Evolutionary conservation across 2,797 vertebrate genomes (phyloP).

Genomic region (Mallotus villosus): DNA sequence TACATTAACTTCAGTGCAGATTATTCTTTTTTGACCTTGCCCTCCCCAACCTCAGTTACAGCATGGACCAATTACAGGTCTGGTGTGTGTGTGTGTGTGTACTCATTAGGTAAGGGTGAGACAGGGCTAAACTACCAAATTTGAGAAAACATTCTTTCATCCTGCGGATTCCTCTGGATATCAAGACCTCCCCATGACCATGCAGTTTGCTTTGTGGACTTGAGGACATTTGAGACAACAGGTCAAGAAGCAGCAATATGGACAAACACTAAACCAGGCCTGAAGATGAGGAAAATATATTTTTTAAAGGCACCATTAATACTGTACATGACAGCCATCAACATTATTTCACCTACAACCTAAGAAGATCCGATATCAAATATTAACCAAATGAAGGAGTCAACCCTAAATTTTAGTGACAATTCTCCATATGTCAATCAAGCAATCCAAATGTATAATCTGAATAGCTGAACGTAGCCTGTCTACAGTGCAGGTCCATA

Average conservation of each 20-base stretch:
- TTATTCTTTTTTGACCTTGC: no score
- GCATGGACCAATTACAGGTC: background rate
- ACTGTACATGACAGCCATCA: slow-evolving; percentile 39
- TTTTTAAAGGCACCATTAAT: slow-evolving; percentile 47
- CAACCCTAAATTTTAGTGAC: background rate
- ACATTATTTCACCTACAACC: slow-evolving; percentile 28
- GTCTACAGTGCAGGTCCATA: background rate
- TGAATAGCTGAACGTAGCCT: no score
- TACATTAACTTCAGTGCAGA: background rate
- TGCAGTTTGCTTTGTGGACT: no score
- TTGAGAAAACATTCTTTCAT: no score
- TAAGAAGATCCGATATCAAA: slow-evolving; percentile 55
- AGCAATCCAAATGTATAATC: no score
- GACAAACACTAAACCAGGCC: slow-evolving; percentile 33
- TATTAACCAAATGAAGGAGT: background rate
- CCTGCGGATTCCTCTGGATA: no score
- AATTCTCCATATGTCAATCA: background rate
- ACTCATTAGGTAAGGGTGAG: no score
- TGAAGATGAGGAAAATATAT: slow-evolving; percentile 37
- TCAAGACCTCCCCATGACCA: no score
- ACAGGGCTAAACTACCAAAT: no score
- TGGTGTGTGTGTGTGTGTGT: no score
- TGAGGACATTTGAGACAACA: background rate
- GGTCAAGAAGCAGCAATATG: slow-evolving; percentile 2
- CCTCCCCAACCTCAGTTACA: background rate